Evolutionary conservation across 2,888 invertebrate genomes (phyloP).

Genomic region (Tinea semifulvella): DNA sequence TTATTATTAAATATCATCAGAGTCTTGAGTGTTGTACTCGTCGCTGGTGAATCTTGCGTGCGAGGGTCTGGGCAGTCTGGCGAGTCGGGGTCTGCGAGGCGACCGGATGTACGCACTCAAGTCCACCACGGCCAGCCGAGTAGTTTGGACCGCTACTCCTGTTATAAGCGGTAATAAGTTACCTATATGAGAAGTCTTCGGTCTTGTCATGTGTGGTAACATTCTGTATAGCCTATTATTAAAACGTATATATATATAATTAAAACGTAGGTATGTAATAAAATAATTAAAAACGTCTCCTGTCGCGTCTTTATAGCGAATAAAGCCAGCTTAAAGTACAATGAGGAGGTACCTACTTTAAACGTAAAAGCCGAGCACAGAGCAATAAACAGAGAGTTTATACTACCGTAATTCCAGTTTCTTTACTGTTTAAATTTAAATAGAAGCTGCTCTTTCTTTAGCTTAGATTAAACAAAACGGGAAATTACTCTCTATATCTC

Average conservation of each 20-base stretch:
- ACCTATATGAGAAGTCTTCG: too few species aligned
- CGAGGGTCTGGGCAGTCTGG: constrained; percentile 31
- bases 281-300: constrained; percentile 12
- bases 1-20: too few species aligned
- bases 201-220: too few species aligned
- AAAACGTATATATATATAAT: too few species aligned
- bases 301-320: constrained; percentile 2
- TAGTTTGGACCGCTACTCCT: constrained; percentile 50
- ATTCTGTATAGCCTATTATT: too few species aligned
- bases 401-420: too few species aligned
- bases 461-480: too few species aligned
- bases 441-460: too few species aligned
- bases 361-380: constrained; percentile 31
- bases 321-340: constrained; percentile 14
- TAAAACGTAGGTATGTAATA: constrained; percentile 1
- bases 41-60: constrained; percentile 43
- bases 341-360: constrained; percentile 35
- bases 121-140: constrained; percentile 48
- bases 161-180: too few species aligned
- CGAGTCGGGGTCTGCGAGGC: constrained; percentile 24
- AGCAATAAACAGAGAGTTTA: constrained; percentile 5
- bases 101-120: constrained; percentile 48
- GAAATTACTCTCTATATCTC: too few species aligned
- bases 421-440: too few species aligned
- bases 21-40: constrained; percentile 53